Evolutionary conservation across 2,113 vertebrate genomes (phyloP), one percentile per base, ranked within the genome.

Genomic region (Gallinago jamesoni): DNA sequence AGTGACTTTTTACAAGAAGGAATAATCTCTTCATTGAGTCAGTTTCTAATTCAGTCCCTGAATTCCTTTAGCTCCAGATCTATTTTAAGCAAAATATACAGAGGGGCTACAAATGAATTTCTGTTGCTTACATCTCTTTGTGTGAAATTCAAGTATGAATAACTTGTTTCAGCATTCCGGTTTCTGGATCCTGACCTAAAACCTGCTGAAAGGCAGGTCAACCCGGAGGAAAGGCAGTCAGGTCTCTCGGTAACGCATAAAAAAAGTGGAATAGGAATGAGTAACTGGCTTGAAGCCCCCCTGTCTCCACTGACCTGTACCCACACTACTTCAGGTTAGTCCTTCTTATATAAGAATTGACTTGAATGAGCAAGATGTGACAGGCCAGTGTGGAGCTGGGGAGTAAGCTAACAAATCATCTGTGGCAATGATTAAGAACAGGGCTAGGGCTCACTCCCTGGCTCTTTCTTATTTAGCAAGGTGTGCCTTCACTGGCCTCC

Each of bases 11-110:
- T 85, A 89, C 64, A 69, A 77, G 74, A 84, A 83, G 63, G 82
- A 96, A 84, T 79, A 55, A 78, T 80, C 53, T 85, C 83, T 84
- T 91, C 77, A 93, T 81, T 53, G 22, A 75, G 84, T 96, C 84
- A 93, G 77, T 37, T 87, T 93, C 91, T 96, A 95, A 95, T 89
- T 97, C 43, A 53, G 78, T 55, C 39, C 15, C 37, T 70, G 27
- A 87, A 41, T 89, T 94, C 50, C 50, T 79, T 96, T 83, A 70
- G 27, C 79, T 76, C 73, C 43, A 66, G 37, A 62, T 95, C 50
- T 94, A 89, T 95, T 96, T 96, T 90, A 84, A 96, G 79, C 60
- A 68, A 94, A 80, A 86, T 33, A 67, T 63, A 63, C 31, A 80
- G 60, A 79, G 39, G n/a, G 25, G 12, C 33, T 60, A 21, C 31